Evolutionary conservation across 2,888 invertebrate genomes (phyloP).

Genomic region (Thalpophila matura): DNA sequence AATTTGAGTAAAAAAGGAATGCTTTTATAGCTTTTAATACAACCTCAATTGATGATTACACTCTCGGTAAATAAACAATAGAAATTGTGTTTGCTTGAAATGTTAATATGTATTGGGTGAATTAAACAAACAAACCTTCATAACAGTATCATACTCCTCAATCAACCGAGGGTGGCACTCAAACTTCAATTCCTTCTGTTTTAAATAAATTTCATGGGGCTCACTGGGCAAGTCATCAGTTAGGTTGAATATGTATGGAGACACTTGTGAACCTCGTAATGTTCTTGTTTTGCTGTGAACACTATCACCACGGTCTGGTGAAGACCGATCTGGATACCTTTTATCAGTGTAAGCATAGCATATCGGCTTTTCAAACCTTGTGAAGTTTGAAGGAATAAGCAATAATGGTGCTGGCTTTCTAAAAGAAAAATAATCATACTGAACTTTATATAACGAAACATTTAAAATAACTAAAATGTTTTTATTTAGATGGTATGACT

Average conservation of each 20-base stretch:
- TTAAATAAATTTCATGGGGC: constrained; percentile 91
- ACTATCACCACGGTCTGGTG: constrained; percentile 73
- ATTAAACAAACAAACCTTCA: constrained; percentile 75
- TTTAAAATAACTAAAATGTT: neutral
- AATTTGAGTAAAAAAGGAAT: neutral
- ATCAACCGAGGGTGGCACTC: constrained; percentile 80
- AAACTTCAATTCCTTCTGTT: constrained; percentile 87
- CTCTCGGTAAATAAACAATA: too few species aligned
- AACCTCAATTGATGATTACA: too few species aligned
- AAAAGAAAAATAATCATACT: constrained; percentile 41
- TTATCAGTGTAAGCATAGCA: constrained; percentile 82
- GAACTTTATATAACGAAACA: neutral
- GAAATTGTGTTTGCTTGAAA: too few species aligned
- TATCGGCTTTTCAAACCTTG: constrained; percentile 93
- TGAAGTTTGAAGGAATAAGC: constrained; percentile 94
- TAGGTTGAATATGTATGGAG: constrained; percentile 92
- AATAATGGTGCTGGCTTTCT: constrained; percentile 90
- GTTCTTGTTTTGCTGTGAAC: constrained; percentile 75
- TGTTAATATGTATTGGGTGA: too few species aligned
- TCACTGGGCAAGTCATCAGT: constrained; percentile 91
- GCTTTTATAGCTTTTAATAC: too few species aligned
- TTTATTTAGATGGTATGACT: constrained; percentile 54
- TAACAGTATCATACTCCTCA: constrained; percentile 83
- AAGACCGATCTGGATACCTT: constrained; percentile 67
- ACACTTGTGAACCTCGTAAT: constrained; percentile 86